Percentiles rank a stretch among this genome's conserved stretches.
Evolutionary conservation across 2,797 vertebrate genomes (phyloP).

Genomic region (Muscicapa comitata): DNA sequence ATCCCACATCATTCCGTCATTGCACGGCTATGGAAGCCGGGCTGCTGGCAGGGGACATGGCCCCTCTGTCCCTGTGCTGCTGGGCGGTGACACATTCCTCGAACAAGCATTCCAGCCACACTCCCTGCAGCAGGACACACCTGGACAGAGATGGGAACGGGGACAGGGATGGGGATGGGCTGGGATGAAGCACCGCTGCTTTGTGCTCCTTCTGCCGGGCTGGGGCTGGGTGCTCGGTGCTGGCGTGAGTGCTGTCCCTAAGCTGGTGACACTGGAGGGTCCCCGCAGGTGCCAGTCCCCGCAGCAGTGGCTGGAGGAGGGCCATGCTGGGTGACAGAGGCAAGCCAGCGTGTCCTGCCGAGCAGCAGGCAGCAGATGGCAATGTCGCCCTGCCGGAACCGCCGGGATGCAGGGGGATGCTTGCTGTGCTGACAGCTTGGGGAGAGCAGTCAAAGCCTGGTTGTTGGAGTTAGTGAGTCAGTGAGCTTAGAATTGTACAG

Average conservation of each 20-base stretch:
- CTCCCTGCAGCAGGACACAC: background rate
- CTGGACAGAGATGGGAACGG: background rate
- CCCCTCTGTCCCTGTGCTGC: background rate
- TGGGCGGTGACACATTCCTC: rapidly evolving
- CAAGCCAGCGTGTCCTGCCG: background rate
- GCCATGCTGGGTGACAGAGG: background rate
- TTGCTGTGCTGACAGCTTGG: background rate
- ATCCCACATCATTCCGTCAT: too few species aligned
- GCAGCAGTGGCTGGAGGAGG: background rate
- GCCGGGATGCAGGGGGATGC: background rate
- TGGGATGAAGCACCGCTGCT: background rate
- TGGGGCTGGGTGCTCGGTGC: background rate
- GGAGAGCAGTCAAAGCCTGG: background rate
- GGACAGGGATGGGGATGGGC: too few species aligned
- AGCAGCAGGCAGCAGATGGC: constrained; percentile 57
- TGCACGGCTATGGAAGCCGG: rapidly evolving
- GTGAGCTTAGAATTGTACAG: too few species aligned
- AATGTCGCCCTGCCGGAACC: background rate
- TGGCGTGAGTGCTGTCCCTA: background rate
- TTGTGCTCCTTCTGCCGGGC: background rate
- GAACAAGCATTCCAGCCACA: rapidly evolving
- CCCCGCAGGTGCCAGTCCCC: background rate
- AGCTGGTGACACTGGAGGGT: background rate
- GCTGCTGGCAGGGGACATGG: background rate
- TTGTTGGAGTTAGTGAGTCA: too few species aligned